Conservation (phyloP, 2,888 invertebrate species). For the Serrognathus titanus region DNA sequence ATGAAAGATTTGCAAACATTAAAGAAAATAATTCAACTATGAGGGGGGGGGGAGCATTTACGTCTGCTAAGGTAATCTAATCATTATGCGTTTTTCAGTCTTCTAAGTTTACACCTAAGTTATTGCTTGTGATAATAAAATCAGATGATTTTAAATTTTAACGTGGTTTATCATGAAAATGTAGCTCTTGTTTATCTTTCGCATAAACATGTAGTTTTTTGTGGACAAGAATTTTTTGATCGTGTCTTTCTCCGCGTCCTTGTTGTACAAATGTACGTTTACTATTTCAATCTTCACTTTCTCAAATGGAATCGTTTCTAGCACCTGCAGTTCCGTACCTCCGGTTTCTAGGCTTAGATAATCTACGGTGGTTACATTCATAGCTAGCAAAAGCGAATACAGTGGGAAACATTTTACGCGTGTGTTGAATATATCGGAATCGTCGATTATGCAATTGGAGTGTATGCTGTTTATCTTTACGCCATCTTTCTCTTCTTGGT, state of each 20-base stretch:
- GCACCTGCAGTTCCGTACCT: conserved; percentile 53
- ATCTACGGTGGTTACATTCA: conserved; percentile 65
- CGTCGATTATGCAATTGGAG: conserved; percentile 54
- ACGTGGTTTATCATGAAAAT: conserved; percentile 28
- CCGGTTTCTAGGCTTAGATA: conserved; percentile 66
- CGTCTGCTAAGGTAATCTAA: conserved; percentile 13
- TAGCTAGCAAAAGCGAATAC: conserved; percentile 75
- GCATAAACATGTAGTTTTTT: conserved; percentile 44
- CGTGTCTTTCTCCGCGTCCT: conserved; percentile 41
- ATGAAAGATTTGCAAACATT: no score
- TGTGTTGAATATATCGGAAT: conserved; percentile 61
- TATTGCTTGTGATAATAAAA: conserved; percentile 7
- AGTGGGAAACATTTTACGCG: conserved; percentile 83
- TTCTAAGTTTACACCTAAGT: conserved; percentile 18
- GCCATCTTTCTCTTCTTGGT: conserved; percentile 50
- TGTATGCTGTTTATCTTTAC: conserved; percentile 51
- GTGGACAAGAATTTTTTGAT: conserved; percentile 44
- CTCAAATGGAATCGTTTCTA: conserved; percentile 59
- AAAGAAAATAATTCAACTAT: not conserved
- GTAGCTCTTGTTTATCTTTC: conserved; percentile 42
- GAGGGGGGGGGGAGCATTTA: not conserved
- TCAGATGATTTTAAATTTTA: conserved; percentile 1
- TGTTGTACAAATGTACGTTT: conserved; percentile 42
- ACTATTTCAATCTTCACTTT: conserved; percentile 49
- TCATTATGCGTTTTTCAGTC: conserved; percentile 23